Base-by-base conservation (phyloP, 2,797 vertebrate genomes). In the Mormyrus hasselquistii region DNA sequence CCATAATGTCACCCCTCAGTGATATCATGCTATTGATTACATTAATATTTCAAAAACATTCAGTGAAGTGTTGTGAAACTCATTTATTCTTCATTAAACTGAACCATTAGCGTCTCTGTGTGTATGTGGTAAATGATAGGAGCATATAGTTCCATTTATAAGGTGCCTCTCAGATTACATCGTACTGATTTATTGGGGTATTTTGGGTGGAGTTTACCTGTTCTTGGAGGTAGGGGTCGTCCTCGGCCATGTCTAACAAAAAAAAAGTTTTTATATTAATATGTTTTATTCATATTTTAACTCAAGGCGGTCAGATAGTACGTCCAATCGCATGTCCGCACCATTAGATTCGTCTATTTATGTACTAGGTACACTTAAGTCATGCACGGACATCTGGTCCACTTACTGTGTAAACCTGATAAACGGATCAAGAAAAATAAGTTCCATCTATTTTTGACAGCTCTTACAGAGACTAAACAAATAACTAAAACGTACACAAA, bases 221-320 rank as follows among this genome's bases (percentile, higher is more conserved):
- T 19, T 12, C 3, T 10, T 89, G 88, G 10, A 92, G 91, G 88
- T 91, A 93, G 12, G 90, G 0, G 19, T 92, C 91, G 76, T 93
- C 92, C 41, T 92, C 93, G 7, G 90, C 92, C 93, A 93, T 91
- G 91, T 90, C 92, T 93, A 83, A 6, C 38, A 87, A 0, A 62
- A 29, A n/a, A 88, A 25, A 25, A 89, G 22, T 16, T 29, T 57
- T 29, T 44, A 44, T 44, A 2, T 38, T 73, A 73, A 73, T 73
- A 16, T 34, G 14, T 69, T 69, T 73, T 14, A 12, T 69, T 34
- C 16, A 73, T 73, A 38, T 38, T 38, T 44, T n/a, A 44, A 79
- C 7, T 79, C 14, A 44, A 47, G 7, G 16, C 73, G 44, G 38
- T 79, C 38, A 44, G 16, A 79, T 10, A 44, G 14, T 12, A 41